Percentiles rank a stretch among this genome's conserved stretches.
Conservation (phyloP, 2,888 invertebrate species). For the Lepidocyrtoides sp. region DNA sequence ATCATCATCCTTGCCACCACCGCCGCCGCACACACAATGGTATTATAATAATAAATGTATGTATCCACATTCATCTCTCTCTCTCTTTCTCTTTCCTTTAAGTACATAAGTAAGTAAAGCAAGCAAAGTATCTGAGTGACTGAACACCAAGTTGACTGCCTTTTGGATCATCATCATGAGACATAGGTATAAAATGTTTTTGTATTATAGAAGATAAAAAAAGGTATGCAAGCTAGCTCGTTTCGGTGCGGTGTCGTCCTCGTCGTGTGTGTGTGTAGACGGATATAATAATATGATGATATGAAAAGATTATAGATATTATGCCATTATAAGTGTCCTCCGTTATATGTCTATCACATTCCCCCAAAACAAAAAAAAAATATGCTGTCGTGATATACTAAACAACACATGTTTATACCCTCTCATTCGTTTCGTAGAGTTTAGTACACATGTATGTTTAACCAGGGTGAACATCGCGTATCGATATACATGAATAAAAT, state of each 20-base stretch:
- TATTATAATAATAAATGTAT: constrained; percentile 72
- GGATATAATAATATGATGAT: constrained; percentile 1
- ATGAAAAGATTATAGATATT: constrained; percentile 36
- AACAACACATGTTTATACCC: constrained; percentile 52
- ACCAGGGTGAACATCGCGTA: constrained; percentile 64
- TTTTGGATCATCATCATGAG: constrained; percentile 30
- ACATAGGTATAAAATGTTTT: constrained; percentile 31
- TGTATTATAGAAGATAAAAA: constrained; percentile 15
- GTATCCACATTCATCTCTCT: constrained; percentile 72
- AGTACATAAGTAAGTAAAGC: constrained; percentile 71
- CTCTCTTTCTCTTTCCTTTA: constrained; percentile 23
- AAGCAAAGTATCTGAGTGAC: constrained; percentile 70
- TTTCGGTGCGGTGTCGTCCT: constrained; percentile 44
- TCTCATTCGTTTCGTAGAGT: neutral
- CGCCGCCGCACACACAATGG: constrained; percentile 56
- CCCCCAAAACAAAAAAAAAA: constrained; percentile 51
- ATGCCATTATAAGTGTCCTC: neutral
- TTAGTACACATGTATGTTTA: constrained; percentile 54
- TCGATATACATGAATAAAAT: constrained; percentile 54
- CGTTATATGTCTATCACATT: constrained; percentile 27
- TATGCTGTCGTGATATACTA: constrained; percentile 40
- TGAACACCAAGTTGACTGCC: constrained; percentile 50
- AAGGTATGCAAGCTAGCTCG: constrained; percentile 41
- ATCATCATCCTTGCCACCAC: constrained; percentile 25
- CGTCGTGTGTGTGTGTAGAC: constrained; percentile 25